Percentiles rank a stretch among this genome's conserved stretches.
These are phyloP conservation scores for Eulithis prunata DNA, from an alignment of 2,888 invertebrate species.

Conservation along the genomic window DNA sequence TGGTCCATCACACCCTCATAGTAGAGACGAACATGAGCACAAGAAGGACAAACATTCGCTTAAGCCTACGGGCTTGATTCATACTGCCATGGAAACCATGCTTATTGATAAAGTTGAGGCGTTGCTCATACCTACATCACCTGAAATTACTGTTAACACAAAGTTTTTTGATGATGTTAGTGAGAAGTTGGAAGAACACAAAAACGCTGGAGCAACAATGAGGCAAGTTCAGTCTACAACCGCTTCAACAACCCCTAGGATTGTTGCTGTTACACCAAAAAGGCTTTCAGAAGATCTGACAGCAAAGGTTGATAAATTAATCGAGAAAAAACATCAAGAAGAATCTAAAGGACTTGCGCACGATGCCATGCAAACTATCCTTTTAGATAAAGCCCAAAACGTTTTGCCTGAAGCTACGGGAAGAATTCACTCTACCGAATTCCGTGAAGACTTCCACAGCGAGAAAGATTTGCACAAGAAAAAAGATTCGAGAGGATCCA, in stretches of 20 bases:
- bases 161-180: constrained; percentile 75
- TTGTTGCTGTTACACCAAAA: constrained; percentile 43
- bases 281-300: constrained; percentile 40
- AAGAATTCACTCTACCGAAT: constrained; percentile 17
- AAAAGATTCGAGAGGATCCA: constrained; percentile 31
- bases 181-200: constrained; percentile 68
- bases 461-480: constrained; percentile 23
- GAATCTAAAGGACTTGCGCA: constrained; percentile 51
- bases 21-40: constrained; percentile 58
- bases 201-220: constrained; percentile 53
- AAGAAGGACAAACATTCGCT: constrained; percentile 59
- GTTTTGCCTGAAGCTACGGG: constrained; percentile 26
- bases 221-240: constrained; percentile 39
- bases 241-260: constrained; percentile 39
- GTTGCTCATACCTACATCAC: constrained; percentile 69
- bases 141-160: constrained; percentile 56
- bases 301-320: constrained; percentile 25
- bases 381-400: constrained; percentile 33
- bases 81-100: constrained; percentile 84
- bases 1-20: constrained; percentile 57
- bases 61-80: constrained; percentile 72
- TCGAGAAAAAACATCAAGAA: constrained; percentile 18
- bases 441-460: constrained; percentile 27
- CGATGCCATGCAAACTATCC: constrained; percentile 52
- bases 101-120: constrained; percentile 82